phyloP scores from a whole-genome alignment of 2,113 vertebrate genomes.

The Montifringilla adamsi region DNA sequence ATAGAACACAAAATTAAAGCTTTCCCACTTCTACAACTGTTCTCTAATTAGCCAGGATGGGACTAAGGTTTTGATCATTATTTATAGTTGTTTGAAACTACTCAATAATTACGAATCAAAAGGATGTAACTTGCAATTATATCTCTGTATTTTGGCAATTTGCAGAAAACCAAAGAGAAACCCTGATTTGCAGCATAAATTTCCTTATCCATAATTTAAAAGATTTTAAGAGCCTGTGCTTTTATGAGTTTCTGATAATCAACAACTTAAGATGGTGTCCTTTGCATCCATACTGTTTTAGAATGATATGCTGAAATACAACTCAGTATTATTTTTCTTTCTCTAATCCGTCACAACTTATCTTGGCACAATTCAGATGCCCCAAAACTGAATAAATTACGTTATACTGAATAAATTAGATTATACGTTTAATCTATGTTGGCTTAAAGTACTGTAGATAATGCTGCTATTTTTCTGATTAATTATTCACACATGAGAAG shows the following conservation, averaged over 20 bases:
- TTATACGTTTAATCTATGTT: not conserved
- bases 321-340: not conserved
- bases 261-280: not conserved
- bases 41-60: not conserved
- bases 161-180: not conserved
- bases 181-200: not conserved
- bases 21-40: not conserved
- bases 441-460: not conserved
- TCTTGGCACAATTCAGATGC: not conserved
- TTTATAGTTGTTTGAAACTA: not conserved
- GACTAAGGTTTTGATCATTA: not conserved
- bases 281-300: not conserved
- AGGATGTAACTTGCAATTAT: not conserved
- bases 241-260: not conserved
- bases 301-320: not conserved
- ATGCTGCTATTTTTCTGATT: constrained; percentile 16
- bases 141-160: not conserved
- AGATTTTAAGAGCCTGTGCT: not conserved
- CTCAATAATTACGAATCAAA: not conserved
- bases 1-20: not conserved
- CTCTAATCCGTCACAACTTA: not conserved
- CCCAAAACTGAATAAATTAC: not conserved
- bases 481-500: not conserved
- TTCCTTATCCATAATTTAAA: not conserved
- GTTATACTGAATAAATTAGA: not conserved